phyloP scores from a whole-genome alignment of 2,888 invertebrate genomes.

The Teleiodes luculella region DNA sequence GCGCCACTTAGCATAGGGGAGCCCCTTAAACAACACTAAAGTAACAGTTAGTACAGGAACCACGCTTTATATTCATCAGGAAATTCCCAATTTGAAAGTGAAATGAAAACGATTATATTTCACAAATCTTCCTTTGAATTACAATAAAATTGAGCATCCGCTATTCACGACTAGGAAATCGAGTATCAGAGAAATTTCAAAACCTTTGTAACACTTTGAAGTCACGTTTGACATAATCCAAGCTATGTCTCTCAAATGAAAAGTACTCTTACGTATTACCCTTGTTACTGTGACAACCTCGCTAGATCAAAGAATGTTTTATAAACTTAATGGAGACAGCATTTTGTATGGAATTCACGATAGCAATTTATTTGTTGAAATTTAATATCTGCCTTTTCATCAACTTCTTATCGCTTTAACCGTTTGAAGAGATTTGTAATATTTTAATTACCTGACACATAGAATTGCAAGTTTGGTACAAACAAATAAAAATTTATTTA shows the following conservation, averaged over 20 bases:
- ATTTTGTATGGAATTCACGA: background rate
- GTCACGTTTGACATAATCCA: constrained; percentile 43
- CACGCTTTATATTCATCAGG: no score
- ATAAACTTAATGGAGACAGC: background rate
- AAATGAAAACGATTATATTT: background rate
- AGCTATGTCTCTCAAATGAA: constrained; percentile 50
- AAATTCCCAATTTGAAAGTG: no score
- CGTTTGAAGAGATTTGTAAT: no score
- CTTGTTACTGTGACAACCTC: constrained; percentile 60
- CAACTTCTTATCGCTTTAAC: background rate
- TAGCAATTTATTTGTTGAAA: no score
- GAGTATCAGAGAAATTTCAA: constrained; percentile 10
- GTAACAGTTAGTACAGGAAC: no score
- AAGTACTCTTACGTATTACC: constrained; percentile 46
- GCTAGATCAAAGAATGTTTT: background rate
- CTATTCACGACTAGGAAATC: background rate
- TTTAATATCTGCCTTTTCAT: no score
- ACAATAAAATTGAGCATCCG: background rate
- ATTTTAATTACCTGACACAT: no score
- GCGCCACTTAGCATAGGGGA: no score
- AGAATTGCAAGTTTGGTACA: no score
- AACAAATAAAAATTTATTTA: no score
- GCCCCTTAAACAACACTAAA: no score
- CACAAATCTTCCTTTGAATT: background rate
- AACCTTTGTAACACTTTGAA: constrained; percentile 29